Evolutionary conservation across 2,113 vertebrate species (phyloP).

Genomic region (Piaya cayana): DNA sequence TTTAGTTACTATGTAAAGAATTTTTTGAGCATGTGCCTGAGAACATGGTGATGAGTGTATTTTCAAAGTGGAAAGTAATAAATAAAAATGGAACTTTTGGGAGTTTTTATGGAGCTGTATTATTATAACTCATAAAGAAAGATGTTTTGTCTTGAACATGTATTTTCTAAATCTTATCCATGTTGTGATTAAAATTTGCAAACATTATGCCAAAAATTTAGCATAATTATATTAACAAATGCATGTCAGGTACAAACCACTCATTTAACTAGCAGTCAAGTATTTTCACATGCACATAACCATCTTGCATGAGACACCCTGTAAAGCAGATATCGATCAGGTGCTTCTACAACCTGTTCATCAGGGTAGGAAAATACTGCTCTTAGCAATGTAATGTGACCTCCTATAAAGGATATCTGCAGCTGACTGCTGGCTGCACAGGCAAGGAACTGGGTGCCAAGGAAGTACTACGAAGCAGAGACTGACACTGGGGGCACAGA

Average conservation of each 20-base stretch:
- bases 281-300: neutral
- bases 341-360: neutral
- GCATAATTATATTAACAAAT: neutral
- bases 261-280: neutral
- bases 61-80: slow-evolving; percentile 41
- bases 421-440: neutral
- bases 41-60: slow-evolving; percentile 22
- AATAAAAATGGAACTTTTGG: slow-evolving; percentile 10
- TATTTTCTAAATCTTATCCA: neutral
- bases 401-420: neutral
- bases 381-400: neutral
- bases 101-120: neutral
- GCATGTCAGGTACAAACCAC: neutral
- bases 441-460: neutral
- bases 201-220: neutral
- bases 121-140: neutral
- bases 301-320: neutral
- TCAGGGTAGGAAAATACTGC: neutral
- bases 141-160: neutral
- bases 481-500: neutral
- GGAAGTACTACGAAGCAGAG: neutral
- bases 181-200: neutral
- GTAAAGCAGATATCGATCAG: neutral
- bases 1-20: slow-evolving; percentile 45
- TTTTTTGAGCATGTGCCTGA: slow-evolving; percentile 42